Percentiles rank a stretch among this genome's conserved stretches.
phyloP scores from a whole-genome alignment of 2,797 vertebrate genomes.

The Gallirallus australis region DNA sequence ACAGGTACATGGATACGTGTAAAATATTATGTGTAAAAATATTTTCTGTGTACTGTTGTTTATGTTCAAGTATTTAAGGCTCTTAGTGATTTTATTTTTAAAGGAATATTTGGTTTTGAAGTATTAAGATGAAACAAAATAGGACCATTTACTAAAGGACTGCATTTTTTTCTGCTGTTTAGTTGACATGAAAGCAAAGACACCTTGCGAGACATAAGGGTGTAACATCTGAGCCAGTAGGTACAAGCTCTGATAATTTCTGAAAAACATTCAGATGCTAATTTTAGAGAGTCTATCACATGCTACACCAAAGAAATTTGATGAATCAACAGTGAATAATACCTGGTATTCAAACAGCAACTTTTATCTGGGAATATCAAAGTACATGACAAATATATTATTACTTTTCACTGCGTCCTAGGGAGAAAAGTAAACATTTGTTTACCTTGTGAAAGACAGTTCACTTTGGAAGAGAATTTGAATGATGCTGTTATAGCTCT shows the following conservation, averaged over 20 bases:
- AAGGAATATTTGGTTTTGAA: neutral
- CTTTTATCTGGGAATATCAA: neutral
- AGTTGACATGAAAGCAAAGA: neutral
- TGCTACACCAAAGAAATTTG: neutral
- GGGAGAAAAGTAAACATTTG: neutral
- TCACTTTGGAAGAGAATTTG: neutral
- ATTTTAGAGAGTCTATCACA: neutral
- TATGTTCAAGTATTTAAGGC: neutral
- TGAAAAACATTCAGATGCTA: neutral
- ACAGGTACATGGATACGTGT: accelerated
- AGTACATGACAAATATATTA: neutral
- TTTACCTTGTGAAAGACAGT: neutral
- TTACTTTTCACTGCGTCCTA: neutral
- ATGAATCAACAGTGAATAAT: neutral
- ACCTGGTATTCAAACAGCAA: neutral
- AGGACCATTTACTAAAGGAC: neutral
- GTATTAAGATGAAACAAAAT: neutral
- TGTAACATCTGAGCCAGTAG: neutral
- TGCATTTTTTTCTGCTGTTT: neutral
- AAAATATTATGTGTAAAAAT: neutral
- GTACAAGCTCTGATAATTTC: neutral
- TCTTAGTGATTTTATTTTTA: neutral
- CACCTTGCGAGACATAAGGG: neutral
- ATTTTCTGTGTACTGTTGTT: neutral
- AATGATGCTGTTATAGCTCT: neutral